Percentiles rank a stretch among this genome's conserved stretches.
phyloP scores from a whole-genome alignment of 2,113 vertebrate genomes.

The Cyphomyrus plagiostoma region DNA sequence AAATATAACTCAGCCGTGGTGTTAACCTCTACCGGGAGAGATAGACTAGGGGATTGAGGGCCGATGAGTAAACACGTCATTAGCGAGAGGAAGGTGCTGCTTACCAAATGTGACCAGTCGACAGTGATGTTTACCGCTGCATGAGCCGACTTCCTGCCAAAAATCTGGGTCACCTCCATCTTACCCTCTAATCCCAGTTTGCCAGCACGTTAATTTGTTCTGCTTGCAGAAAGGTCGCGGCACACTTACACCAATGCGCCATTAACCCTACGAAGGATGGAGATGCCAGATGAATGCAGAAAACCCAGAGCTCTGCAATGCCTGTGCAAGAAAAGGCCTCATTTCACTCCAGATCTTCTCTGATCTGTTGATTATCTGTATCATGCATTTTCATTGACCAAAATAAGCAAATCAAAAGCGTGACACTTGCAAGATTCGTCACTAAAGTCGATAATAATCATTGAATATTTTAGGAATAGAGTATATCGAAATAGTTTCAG shows the following conservation, averaged over 20 bases:
- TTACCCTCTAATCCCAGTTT: slow-evolving; percentile 32
- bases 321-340: neutral
- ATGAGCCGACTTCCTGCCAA: slow-evolving; percentile 17
- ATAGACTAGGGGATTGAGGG: neutral
- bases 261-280: slow-evolving; percentile 11
- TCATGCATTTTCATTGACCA: neutral
- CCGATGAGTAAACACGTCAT: no score
- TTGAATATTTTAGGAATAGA: neutral
- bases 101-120: slow-evolving; percentile 23
- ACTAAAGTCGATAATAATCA: neutral
- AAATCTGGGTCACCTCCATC: slow-evolving; percentile 33
- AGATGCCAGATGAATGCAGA: neutral
- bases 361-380: neutral
- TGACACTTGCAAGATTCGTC: neutral
- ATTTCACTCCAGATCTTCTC: neutral
- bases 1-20: neutral
- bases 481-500: neutral
- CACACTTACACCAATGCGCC: slow-evolving; percentile 16
- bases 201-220: slow-evolving; percentile 11
- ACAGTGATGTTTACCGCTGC: slow-evolving; percentile 1
- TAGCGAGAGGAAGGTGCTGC: slow-evolving; percentile 41
- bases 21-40: neutral
- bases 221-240: slow-evolving; percentile 17
- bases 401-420: neutral
- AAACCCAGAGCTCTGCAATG: slow-evolving; percentile 25